A percentile compares a stretch with the other conserved stretches of the same genome.
These are phyloP conservation scores for Limonius californicus DNA, from an alignment of 1,140 invertebrate species.

Conservation along the genomic window DNA sequence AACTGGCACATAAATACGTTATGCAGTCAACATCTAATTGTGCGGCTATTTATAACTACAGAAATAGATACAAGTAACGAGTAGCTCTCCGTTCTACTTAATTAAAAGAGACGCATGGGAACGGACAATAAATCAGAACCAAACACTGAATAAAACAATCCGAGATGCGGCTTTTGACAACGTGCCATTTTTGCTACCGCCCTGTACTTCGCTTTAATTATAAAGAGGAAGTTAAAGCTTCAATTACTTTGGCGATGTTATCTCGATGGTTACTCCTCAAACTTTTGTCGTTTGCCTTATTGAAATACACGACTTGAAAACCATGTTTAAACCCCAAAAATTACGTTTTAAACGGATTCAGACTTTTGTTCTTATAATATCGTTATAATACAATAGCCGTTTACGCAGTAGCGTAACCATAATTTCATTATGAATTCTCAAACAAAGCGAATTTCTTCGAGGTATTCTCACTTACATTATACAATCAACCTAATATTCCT, in stretches of 20 bases:
- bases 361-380: slow-evolving; percentile 2
- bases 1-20: background rate
- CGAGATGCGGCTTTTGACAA: background rate
- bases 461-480: too few species aligned
- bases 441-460: too few species aligned
- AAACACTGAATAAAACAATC: slow-evolving; percentile 7
- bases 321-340: slow-evolving; percentile 4
- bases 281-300: slow-evolving; percentile 14
- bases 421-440: too few species aligned
- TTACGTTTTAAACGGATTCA: background rate
- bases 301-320: slow-evolving; percentile 7
- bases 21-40: background rate
- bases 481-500: too few species aligned
- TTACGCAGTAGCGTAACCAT: too few species aligned
- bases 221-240: slow-evolving; percentile 9
- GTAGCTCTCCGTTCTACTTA: background rate
- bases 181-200: background rate
- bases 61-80: background rate
- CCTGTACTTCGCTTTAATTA: background rate
- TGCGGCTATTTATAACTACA: background rate
- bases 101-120: slow-evolving; percentile 1
- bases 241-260: slow-evolving; percentile 10
- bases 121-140: background rate
- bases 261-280: slow-evolving; percentile 1
- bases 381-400: too few species aligned